phyloP scores from a whole-genome alignment of 1,140 invertebrate genomes.

The Drosophila cardini region DNA sequence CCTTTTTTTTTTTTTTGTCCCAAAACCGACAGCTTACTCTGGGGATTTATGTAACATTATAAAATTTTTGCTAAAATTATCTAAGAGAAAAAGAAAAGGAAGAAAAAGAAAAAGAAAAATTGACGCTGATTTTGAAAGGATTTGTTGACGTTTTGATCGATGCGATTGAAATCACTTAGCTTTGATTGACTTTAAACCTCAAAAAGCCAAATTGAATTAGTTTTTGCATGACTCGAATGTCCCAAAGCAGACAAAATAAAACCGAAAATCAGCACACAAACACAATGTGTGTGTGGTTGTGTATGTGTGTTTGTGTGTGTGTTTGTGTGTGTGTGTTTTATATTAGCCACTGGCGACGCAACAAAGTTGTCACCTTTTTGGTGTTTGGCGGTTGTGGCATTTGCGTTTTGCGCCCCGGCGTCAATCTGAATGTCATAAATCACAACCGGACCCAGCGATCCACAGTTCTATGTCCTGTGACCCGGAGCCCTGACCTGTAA shows the following conservation, averaged over 20 bases:
- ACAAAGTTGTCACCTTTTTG: slow-evolving; percentile 54
- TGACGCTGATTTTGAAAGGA: slow-evolving; percentile 15
- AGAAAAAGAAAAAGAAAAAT: neutral
- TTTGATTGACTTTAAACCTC: slow-evolving; percentile 45
- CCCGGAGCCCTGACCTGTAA: neutral
- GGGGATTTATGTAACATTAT: slow-evolving; percentile 1
- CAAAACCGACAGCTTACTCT: neutral
- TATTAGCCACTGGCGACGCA: slow-evolving; percentile 21
- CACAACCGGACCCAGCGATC: slow-evolving; percentile 16
- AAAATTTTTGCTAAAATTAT: neutral
- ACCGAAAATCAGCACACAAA: neutral
- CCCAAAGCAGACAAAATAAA: neutral
- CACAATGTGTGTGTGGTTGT: neutral
- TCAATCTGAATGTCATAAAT: slow-evolving; percentile 57
- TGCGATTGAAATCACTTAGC: slow-evolving; percentile 39
- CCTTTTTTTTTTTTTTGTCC: neutral
- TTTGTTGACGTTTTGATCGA: slow-evolving; percentile 19
- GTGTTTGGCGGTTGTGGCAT: slow-evolving; percentile 29
- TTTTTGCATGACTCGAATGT: slow-evolving; percentile 15
- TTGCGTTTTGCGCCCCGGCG: slow-evolving; percentile 26
- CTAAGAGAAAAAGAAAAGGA: too few relatives aligned
- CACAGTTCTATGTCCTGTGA: neutral
- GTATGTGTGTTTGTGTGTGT: slow-evolving; percentile 5
- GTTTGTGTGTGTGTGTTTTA: neutral
- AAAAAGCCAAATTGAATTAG: slow-evolving; percentile 45